These are phyloP conservation scores for Leptopilina clavipes DNA, from an alignment of 1,140 invertebrate genomes.

Conservation along the genomic window DNA sequence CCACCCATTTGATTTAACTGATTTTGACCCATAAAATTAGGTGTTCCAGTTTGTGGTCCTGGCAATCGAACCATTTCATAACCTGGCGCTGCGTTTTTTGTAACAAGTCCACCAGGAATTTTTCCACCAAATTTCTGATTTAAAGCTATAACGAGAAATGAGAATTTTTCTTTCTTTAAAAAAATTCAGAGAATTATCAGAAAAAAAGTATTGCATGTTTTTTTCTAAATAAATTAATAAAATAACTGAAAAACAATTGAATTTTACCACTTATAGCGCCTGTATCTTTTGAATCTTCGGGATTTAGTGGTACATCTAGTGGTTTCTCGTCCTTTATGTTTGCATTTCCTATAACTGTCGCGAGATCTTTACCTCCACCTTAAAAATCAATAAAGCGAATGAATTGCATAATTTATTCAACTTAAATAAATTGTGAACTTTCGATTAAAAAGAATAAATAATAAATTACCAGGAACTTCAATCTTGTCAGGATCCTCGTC, in stretches of 20 bases:
- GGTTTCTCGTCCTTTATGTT: conserved; percentile 67
- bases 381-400: conserved; percentile 13
- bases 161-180: not conserved
- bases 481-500: conserved; percentile 93
- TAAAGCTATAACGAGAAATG: conserved; percentile 46
- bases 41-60: conserved; percentile 63
- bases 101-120: conserved; percentile 75
- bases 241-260: not conserved
- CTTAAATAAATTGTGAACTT: not conserved
- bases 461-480: conserved; percentile 85
- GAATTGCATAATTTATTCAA: not conserved
- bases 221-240: not conserved
- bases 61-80: conserved; percentile 73
- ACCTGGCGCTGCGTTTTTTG: conserved; percentile 72
- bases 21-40: conserved; percentile 56
- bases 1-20: conserved; percentile 61
- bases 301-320: conserved; percentile 30
- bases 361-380: conserved; percentile 88
- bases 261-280: not conserved
- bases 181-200: not conserved
- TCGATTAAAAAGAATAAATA: not conserved
- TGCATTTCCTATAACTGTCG: conserved; percentile 80
- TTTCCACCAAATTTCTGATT: conserved; percentile 69
- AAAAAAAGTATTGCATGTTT: not conserved
- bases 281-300: conserved; percentile 41